Base-by-base conservation (phyloP, 2,888 invertebrate species). In the Oscheius onirici region DNA sequence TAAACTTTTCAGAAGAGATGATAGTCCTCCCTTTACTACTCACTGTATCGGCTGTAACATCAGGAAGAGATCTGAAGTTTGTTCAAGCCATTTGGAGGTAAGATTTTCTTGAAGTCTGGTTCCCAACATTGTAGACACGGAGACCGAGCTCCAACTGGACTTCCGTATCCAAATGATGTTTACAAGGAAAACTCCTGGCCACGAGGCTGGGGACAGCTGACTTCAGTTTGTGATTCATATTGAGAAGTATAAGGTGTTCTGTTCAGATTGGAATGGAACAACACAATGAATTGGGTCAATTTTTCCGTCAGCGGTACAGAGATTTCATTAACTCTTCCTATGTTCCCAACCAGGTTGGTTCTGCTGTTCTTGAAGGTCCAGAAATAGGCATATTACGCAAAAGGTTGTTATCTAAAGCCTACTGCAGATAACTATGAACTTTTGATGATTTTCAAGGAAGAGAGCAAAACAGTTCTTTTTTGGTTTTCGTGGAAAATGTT, bases 11-110 rank as follows among this genome's bases (percentile, higher is more conserved):
- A 20, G 17, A 17, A 10, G 20, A n/a, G 13, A 41, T 60, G 43
- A 43, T 22, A 1, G 3, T 43, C 43, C 60, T 60, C 3, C 43
- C 34, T 34, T 34, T 34, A 6, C 34, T 34, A 8, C 34, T 34
- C 8, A 6, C 17, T 10, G 8, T 17, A 20, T 15, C 49, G 2
- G 8, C 26, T 46, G 22, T 34, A n/a, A n/a, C 20, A 3, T n/a
- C 58, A 40, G n/a, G 20, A 28, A 58, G 65, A 49, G 68, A 76
- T 28, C 52, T 83, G 40, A 74, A 74, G 26, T 84, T 82, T 57
- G 85, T 83, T 10, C 85, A 84, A 54, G 80, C 84, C 92, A 87
- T 94, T 51, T 95, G 90, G 88, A 15, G 95, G 95, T 88, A 40
- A 20, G 24, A 13, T 8, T 20, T 5, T 46, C 46, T 46, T 15